Base-by-base conservation (phyloP, 2,888 invertebrate genomes). In the Xylota sylvarum region DNA sequence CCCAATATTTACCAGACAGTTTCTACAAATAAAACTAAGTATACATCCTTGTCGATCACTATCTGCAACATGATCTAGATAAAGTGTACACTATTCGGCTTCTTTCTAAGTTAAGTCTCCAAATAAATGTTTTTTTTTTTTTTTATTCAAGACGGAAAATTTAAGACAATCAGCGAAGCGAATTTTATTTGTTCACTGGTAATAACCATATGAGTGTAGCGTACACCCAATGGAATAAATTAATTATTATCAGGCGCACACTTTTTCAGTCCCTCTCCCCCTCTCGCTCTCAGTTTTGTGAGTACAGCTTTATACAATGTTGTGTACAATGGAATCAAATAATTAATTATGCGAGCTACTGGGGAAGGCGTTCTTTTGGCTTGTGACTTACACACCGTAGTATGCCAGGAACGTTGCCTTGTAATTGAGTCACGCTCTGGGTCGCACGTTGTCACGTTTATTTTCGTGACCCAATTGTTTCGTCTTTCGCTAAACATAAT, bases 391-490 rank as follows among this genome's bases (percentile, higher is more conserved):
- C 32, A 32, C 7, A 65, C 50, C 12, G 32, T 72, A 14, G 43
- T 43, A 6, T 43, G 14, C 43, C 43, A 14, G 43, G 14, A 43
- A 14, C 14, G n/a, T 43, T 35, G 46, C 35, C 35, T 70, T 70
- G 23, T 27, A 50, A 55, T 55, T 56, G 46, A 79, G 46, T 65
- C 56, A 72, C 72, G 48, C 64, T 64, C 64, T 56, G 35, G 62
- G 72, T 72, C 55, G 64, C 62, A 64, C 46, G 70, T 64, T 64
- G 78, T 62, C 62, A 62, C 52, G 32, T 70, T 70, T 72, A 14
- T 48, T 48, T 64, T 70, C 56, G 56, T 79, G 79, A 72, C 72
- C 79, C 60, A 62, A 62, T 73, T 73, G 60, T n/a, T 12, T 2
- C 10, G 4, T 48, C 23, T 32, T 35, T 23, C 19, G 14, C 56